These are phyloP conservation scores for Crypturellus undulatus DNA, from an alignment of 2,113 vertebrate genomes.

Conservation along the genomic window DNA sequence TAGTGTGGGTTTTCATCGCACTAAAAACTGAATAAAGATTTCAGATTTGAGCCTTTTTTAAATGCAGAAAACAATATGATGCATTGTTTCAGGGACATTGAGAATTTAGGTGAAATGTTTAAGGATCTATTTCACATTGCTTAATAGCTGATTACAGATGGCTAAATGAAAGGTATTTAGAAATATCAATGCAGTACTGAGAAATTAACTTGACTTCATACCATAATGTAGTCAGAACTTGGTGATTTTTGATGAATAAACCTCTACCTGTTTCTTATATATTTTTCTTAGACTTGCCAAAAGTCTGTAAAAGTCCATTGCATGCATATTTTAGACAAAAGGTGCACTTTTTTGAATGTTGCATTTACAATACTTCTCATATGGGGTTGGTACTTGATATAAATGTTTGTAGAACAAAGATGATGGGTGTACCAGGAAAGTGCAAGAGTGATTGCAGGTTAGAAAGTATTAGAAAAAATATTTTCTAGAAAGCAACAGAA, in stretches of 20 bases:
- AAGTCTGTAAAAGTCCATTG: conserved; percentile 5
- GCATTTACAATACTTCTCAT: background rate
- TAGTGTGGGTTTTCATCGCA: background rate
- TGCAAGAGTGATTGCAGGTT: background rate
- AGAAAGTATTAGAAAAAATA: background rate
- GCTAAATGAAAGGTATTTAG: background rate
- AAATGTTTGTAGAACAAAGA: background rate
- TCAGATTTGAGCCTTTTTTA: conserved; percentile 13
- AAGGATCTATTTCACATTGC: background rate
- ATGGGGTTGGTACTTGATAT: background rate
- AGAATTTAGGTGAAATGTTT: background rate
- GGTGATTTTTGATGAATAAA: background rate
- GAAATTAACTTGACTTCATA: background rate
- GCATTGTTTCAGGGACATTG: background rate
- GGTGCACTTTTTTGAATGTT: conserved; percentile 22
- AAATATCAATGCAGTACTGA: background rate
- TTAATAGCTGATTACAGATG: background rate
- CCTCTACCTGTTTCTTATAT: background rate
- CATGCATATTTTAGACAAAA: conserved; percentile 24
- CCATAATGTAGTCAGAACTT: background rate
- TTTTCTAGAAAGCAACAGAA: background rate
- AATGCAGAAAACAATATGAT: background rate
- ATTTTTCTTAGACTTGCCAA: background rate
- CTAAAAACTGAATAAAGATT: background rate
- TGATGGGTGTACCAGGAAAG: background rate